phyloP scores from a whole-genome alignment of 2,888 invertebrate species.

The Timema cristinae region DNA sequence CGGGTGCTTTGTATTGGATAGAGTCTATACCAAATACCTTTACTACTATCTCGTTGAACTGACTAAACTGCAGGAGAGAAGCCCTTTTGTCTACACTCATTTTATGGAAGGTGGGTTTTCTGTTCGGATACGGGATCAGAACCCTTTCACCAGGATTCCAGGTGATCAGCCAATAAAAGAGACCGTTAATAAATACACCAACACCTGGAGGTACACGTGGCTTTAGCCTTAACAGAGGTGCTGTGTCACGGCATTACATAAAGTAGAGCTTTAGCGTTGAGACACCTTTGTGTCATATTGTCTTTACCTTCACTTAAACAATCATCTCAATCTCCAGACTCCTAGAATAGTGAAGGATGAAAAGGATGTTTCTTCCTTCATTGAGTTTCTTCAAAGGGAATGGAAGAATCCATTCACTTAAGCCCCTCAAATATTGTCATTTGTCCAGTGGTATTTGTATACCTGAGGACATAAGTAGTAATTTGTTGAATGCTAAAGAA shows the following conservation, averaged over 20 bases:
- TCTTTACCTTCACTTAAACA: not conserved
- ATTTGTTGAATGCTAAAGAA: not conserved
- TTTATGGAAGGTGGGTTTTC: not conserved
- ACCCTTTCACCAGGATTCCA: not conserved
- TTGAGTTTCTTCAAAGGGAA: not conserved
- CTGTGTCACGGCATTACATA: not conserved
- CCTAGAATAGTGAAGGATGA: not conserved
- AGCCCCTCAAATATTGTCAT: not conserved
- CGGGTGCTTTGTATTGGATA: not conserved
- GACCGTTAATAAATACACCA: not conserved
- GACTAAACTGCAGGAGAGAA: conserved; percentile 2
- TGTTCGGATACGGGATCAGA: not conserved
- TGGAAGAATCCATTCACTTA: not conserved
- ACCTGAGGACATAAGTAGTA: not conserved
- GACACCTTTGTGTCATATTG: not conserved
- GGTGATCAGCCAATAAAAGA: not conserved
- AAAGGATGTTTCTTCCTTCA: not conserved
- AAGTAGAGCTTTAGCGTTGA: not conserved
- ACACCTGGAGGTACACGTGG: not conserved
- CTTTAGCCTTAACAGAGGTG: not conserved
- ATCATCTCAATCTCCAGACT: not conserved
- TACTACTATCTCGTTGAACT: not conserved
- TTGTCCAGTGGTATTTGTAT: not conserved
- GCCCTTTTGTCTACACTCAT: not conserved
- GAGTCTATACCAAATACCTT: not conserved